These are phyloP conservation scores for Myopa tessellatipennis DNA, from an alignment of 2,888 invertebrate species.

Conservation along the genomic window DNA sequence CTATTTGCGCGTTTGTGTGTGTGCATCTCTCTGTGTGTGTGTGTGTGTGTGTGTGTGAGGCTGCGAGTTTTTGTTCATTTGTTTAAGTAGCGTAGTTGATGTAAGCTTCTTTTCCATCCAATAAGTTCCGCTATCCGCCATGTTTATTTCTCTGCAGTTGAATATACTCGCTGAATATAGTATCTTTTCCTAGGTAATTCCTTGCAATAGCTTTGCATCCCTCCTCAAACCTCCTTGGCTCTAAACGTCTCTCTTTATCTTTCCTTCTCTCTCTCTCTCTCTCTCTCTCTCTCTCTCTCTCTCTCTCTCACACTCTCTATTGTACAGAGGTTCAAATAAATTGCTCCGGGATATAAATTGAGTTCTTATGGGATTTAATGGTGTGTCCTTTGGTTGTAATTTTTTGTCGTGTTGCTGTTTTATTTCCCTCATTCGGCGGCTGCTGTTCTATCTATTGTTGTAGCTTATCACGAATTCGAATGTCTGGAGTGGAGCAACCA, in stretches of 20 bases:
- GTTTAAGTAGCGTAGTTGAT: constrained; percentile 59
- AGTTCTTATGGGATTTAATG: constrained; percentile 65
- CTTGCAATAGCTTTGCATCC: too few relatives aligned
- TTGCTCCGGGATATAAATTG: constrained; percentile 65
- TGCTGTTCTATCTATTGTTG: constrained; percentile 4
- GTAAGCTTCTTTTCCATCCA: constrained; percentile 60
- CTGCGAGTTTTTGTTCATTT: constrained; percentile 40
- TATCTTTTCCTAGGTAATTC: not conserved
- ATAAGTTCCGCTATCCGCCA: constrained; percentile 54
- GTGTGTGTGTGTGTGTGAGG: constrained; percentile 42
- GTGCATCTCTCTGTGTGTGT: not conserved
- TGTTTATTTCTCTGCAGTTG: constrained; percentile 2
- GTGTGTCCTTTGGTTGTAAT: constrained; percentile 44
- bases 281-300: not conserved
- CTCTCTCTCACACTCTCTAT: constrained; percentile 6
- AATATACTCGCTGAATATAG: constrained; percentile 30
- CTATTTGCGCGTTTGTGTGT: not conserved
- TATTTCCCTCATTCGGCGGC: not conserved
- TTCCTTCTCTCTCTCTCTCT: not conserved
- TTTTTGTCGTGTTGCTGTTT: constrained; percentile 18
- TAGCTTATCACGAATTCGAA: constrained; percentile 16
- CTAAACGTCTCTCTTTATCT: not conserved
- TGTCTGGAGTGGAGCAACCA: not conserved
- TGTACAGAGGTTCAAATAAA: constrained; percentile 49
- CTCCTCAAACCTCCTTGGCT: not conserved